Evolutionary conservation across 2,113 vertebrate species (phyloP).

Genomic region (Alethe diademata): DNA sequence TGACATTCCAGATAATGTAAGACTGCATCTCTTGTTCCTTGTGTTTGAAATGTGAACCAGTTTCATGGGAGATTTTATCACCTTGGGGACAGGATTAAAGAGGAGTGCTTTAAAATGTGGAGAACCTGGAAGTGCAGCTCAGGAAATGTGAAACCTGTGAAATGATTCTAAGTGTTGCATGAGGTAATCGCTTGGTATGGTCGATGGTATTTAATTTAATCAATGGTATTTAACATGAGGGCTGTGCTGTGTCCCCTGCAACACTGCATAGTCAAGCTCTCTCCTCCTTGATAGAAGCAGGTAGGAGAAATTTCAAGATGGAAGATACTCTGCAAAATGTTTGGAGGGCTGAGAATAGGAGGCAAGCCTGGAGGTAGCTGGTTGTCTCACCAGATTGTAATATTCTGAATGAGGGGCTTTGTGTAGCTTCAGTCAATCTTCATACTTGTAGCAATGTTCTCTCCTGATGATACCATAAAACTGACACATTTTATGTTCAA

Average conservation of each 20-base stretch:
- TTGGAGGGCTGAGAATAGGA: not conserved
- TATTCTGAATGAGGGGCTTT: not conserved
- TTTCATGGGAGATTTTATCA: not conserved
- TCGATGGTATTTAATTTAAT: no score
- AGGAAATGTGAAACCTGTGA: not conserved
- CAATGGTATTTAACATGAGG: rapidly evolving
- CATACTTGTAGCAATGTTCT: not conserved
- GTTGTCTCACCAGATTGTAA: not conserved
- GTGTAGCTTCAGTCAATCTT: not conserved
- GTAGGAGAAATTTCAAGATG: not conserved
- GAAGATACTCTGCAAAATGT: not conserved
- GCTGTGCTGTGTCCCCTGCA: not conserved
- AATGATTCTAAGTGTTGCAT: not conserved
- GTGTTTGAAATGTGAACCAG: not conserved
- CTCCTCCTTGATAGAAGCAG: not conserved
- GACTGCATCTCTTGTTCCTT: conserved; percentile 19
- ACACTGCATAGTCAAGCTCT: not conserved
- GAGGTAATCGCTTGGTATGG: not conserved
- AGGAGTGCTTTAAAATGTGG: not conserved
- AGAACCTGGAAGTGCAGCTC: not conserved
- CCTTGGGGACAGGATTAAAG: not conserved
- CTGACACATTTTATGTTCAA: not conserved
- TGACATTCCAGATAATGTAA: conserved; percentile 83
- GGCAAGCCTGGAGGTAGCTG: not conserved
- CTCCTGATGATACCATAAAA: not conserved